These are phyloP conservation scores for Lepidotrigona ventralis DNA, from an alignment of 1,140 invertebrate species.

Conservation along the genomic window DNA sequence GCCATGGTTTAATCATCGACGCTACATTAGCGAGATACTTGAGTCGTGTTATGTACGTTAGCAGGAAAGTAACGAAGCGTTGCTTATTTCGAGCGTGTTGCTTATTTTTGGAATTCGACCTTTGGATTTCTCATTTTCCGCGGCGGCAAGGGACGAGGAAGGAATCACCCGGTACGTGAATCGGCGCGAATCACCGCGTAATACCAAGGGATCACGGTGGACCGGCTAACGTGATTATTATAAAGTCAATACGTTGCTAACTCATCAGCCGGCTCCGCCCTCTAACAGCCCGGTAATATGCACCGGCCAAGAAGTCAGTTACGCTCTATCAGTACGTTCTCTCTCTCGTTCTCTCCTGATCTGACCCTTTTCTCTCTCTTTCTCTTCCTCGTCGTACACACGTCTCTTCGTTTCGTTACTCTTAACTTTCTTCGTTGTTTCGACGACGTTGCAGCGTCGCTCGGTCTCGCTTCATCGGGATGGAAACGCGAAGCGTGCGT, in stretches of 20 bases:
- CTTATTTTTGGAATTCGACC: not conserved
- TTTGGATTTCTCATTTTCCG: not conserved
- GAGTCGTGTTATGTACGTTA: not conserved
- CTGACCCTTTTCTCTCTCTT: constrained; percentile 23
- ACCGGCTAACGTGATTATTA: constrained; percentile 79
- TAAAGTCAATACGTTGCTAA: constrained; percentile 80
- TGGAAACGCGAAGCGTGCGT: constrained; percentile 23
- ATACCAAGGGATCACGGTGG: constrained; percentile 69
- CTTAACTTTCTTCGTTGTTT: constrained; percentile 10
- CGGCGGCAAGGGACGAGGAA: not conserved
- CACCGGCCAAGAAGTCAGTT: constrained; percentile 78
- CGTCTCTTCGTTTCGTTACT: not conserved
- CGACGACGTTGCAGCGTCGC: not conserved
- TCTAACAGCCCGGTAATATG: constrained; percentile 80
- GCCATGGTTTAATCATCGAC: not conserved
- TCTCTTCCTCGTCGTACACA: constrained; percentile 28
- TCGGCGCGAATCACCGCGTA: constrained; percentile 69
- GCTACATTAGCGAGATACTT: not conserved
- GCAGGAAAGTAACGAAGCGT: not conserved
- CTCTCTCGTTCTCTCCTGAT: not conserved
- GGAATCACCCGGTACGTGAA: constrained; percentile 68
- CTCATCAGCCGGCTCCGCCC: constrained; percentile 79
- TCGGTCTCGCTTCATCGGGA: constrained; percentile 29
- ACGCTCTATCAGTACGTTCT: constrained; percentile 67
- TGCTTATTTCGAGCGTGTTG: not conserved